These are phyloP conservation scores for Oscheius sp. DNA, from an alignment of 2,888 invertebrate species.

Conservation along the genomic window DNA sequence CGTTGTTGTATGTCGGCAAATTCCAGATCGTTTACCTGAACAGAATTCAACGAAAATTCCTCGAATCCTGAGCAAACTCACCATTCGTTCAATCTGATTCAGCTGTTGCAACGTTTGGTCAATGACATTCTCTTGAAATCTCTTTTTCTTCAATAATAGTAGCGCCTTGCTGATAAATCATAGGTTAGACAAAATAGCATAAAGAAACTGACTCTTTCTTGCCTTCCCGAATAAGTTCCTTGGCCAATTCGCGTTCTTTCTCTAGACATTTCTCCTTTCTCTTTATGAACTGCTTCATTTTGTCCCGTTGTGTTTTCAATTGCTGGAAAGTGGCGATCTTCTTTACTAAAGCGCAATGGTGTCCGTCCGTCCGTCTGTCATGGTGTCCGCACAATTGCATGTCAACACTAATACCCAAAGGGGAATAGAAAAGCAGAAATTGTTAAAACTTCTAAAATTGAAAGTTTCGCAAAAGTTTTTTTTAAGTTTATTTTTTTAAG, in stretches of 20 bases:
- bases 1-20: slow-evolving; percentile 91
- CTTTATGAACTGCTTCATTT: slow-evolving; percentile 92
- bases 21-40: slow-evolving; percentile 83
- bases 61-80: slow-evolving; percentile 73
- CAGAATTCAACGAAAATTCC: neutral
- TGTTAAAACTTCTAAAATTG: too few species aligned
- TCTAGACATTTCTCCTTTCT: slow-evolving; percentile 86
- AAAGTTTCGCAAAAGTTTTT: too few species aligned
- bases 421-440: too few species aligned
- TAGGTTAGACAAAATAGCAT: neutral
- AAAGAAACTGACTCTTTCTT: slow-evolving; percentile 83
- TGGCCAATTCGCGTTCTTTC: slow-evolving; percentile 87
- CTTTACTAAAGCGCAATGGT: too few species aligned
- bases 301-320: slow-evolving; percentile 95
- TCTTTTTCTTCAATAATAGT: slow-evolving; percentile 89
- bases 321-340: slow-evolving; percentile 78
- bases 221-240: slow-evolving; percentile 86
- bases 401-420: too few species aligned
- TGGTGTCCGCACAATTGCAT: too few species aligned
- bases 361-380: too few species aligned
- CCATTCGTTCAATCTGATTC: slow-evolving; percentile 85
- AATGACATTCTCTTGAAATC: slow-evolving; percentile 90
- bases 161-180: slow-evolving; percentile 83
- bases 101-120: slow-evolving; percentile 88
- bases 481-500: too few species aligned